Conservation (phyloP, 2,888 invertebrate genomes). For the Stenoptilia bipunctidactyla region DNA sequence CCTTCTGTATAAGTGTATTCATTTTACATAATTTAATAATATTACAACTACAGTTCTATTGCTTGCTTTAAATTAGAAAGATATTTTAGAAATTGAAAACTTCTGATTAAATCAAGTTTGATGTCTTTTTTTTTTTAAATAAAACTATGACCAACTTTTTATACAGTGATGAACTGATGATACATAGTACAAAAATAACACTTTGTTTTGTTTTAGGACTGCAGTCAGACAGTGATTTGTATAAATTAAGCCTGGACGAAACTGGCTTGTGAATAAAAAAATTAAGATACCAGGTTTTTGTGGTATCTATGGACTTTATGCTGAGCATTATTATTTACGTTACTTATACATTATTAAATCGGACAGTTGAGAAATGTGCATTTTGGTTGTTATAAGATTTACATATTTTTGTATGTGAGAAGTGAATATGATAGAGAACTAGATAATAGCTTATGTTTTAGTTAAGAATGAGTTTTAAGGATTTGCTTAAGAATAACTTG, state of each 20-base stretch:
- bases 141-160: not conserved
- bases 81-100: too few relatives aligned
- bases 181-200: slow-evolving; percentile 1
- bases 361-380: slow-evolving; percentile 50
- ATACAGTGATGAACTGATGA: not conserved
- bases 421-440: slow-evolving; percentile 35
- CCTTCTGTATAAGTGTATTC: too few relatives aligned
- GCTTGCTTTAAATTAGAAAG: too few relatives aligned
- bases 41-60: too few relatives aligned
- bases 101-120: too few relatives aligned
- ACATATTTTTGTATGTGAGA: slow-evolving; percentile 64
- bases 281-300: slow-evolving; percentile 37
- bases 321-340: slow-evolving; percentile 38
- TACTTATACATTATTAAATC: slow-evolving; percentile 39
- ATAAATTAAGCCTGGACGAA: slow-evolving; percentile 20
- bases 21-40: too few relatives aligned
- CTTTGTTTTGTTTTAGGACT: slow-evolving; percentile 37
- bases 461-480: slow-evolving; percentile 54
- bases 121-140: too few relatives aligned
- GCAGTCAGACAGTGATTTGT: slow-evolving; percentile 41
- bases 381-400: slow-evolving; percentile 61
- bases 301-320: slow-evolving; percentile 39
- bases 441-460: slow-evolving; percentile 43
- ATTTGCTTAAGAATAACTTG: slow-evolving; percentile 63
- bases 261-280: slow-evolving; percentile 54